These are phyloP conservation scores for Habrosyne pyritoides DNA, from an alignment of 2,888 invertebrate species.

Conservation along the genomic window DNA sequence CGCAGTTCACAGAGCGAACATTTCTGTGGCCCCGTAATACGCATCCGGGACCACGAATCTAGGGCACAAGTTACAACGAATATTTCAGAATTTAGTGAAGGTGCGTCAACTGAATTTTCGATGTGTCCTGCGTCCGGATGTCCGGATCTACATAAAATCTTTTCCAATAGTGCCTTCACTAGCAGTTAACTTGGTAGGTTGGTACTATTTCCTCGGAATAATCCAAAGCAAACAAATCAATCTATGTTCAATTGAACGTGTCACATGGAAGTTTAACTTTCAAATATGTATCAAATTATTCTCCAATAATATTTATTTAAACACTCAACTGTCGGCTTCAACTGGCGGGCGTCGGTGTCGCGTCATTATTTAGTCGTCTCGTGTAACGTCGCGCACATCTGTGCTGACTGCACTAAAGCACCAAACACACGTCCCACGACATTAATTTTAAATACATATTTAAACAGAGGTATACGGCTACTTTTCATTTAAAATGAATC, in stretches of 20 bases:
- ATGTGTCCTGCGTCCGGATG: neutral
- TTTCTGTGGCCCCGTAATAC: conserved; percentile 33
- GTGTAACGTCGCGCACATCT: conserved; percentile 52
- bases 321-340: conserved; percentile 37
- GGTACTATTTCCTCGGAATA: no score
- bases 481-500: no score
- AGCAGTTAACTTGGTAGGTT: no score
- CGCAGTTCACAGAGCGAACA: conserved; percentile 18
- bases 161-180: no score
- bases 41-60: conserved; percentile 51
- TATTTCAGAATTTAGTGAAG: neutral
- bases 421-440: neutral
- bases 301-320: conserved; percentile 27
- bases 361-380: conserved; percentile 56
- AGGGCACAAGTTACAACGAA: conserved; percentile 31
- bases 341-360: conserved; percentile 36
- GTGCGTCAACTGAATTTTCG: conserved; percentile 17
- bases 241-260: neutral
- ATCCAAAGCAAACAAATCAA: neutral
- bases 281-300: conserved; percentile 19
- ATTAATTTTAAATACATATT: neutral
- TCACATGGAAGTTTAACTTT: neutral
- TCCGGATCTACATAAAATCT: no score
- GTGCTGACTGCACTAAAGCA: conserved; percentile 37
- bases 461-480: no score